Evolutionary conservation across 1,140 invertebrate species (phyloP), one percentile per base, ranked within the genome.

Genomic region (Lerema accius): DNA sequence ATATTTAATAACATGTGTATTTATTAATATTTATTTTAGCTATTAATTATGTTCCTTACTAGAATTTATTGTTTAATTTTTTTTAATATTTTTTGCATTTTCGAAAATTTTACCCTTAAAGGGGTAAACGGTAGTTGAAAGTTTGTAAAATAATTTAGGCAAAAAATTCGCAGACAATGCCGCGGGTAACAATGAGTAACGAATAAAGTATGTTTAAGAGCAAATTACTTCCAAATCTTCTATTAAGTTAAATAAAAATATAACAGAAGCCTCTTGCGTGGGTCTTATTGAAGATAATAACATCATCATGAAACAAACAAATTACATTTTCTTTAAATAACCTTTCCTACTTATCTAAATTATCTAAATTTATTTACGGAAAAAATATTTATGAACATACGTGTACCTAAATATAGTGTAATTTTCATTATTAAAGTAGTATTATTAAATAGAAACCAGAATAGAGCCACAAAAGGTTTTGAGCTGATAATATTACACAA

Each of bases 401-500:
- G n/a, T n/a, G 39, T 23, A 11, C 17, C 4, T 32, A 40, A 45
- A 32, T 17, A 3, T 42, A 42, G 40, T 56, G 40, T 45, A 45
- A 51, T 64, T 64, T 70, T 67, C 50, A 68, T 70, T 71, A 67
- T 65, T 39, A 58, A 63, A 62, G 51, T 68, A 65, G 19, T 11
- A 13, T 53, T 14, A 43, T 32, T 28, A 56, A 14, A 32, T 11
- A n/a, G 42, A 40, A 56, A 55, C 53, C n/a, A 56, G 53, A 15
- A 45, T 17, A 23, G 13, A 32, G 19, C 11, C 28, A 35, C 13
- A 46, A 82, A 78, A 82, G 74, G 80, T 78, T 85, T 78, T 69
- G 75, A 79, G 71, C 73, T 71, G 74, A 77, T 84, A 84, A 78
- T 75, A 84, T 83, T 78, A 84, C 79, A 83, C 82, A 80, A 69